Percentiles rank a stretch among this genome's conserved stretches.
Conservation (phyloP, 2,888 invertebrate genomes). For the Epinotia bilunana region DNA sequence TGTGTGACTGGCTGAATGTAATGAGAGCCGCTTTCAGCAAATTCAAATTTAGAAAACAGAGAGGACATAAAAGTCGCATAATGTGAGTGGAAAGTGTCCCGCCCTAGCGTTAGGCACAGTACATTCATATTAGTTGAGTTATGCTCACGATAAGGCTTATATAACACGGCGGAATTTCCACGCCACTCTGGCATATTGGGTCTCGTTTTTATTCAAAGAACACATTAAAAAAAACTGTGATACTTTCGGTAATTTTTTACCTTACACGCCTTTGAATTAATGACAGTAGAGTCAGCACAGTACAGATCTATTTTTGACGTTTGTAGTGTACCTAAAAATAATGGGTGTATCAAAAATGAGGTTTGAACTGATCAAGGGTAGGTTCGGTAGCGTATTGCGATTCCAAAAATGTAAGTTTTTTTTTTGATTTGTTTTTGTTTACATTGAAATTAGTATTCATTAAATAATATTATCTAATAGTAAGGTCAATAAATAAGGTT, state of each 20-base stretch:
- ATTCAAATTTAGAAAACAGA: constrained; percentile 14
- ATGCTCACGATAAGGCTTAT: constrained; percentile 37
- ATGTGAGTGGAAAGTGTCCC: constrained; percentile 29
- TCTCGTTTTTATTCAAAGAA: neutral
- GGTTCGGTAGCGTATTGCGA: no score
- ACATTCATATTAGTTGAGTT: constrained; percentile 38
- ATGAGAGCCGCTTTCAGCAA: constrained; percentile 4
- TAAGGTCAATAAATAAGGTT: no score
- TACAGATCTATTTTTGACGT: no score
- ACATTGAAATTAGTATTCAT: no score
- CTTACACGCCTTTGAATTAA: no score
- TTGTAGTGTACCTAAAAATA: no score
- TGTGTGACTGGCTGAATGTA: neutral
- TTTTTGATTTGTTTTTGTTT: no score
- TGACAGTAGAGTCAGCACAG: no score
- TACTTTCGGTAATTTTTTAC: neutral
- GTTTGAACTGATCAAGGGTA: no score
- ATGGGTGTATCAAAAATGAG: no score
- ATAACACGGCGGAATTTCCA: constrained; percentile 18
- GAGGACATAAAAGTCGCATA: constrained; percentile 24
- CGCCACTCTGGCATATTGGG: constrained; percentile 19
- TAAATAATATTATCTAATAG: no score
- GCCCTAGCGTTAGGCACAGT: constrained; percentile 19
- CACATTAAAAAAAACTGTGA: neutral
- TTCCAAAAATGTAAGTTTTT: no score